These are phyloP conservation scores for Eremophila alpestris DNA, from an alignment of 2,797 vertebrate genomes.

Conservation along the genomic window DNA sequence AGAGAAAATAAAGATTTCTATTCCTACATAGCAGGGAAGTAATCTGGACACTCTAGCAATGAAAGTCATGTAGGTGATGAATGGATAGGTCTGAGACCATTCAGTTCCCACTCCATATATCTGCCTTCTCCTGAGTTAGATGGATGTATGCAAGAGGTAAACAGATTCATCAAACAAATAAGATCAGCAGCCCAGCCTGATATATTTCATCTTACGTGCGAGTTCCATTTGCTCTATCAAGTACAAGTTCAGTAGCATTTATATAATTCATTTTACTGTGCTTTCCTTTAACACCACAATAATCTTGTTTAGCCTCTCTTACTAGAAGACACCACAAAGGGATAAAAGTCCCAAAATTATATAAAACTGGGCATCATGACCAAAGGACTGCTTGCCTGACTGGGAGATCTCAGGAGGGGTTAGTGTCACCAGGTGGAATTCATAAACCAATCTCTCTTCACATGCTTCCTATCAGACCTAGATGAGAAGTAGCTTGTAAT, in stretches of 20 bases:
- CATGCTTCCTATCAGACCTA: neutral
- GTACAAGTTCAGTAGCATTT: neutral
- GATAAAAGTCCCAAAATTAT: neutral
- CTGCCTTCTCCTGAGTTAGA: neutral
- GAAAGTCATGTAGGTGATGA: neutral
- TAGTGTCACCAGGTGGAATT: neutral
- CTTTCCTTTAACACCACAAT: neutral
- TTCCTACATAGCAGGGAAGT: neutral
- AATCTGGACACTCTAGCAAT: neutral
- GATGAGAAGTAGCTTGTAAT: neutral
- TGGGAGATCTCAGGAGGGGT: neutral
- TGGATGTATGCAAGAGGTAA: slow-evolving; percentile 4
- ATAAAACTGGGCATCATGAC: neutral
- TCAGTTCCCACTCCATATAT: neutral
- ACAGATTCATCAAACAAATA: slow-evolving; percentile 41
- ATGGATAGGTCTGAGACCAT: neutral
- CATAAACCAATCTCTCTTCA: neutral
- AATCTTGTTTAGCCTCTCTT: neutral
- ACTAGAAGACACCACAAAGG: neutral
- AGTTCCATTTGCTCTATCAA: neutral
- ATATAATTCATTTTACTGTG: neutral
- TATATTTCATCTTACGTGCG: neutral
- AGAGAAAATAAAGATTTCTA: neutral
- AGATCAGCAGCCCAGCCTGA: neutral
- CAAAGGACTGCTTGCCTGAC: neutral